These are phyloP conservation scores for Myrmecophaga tridactyla DNA, from an alignment of 2,113 vertebrate species.

Conservation along the genomic window DNA sequence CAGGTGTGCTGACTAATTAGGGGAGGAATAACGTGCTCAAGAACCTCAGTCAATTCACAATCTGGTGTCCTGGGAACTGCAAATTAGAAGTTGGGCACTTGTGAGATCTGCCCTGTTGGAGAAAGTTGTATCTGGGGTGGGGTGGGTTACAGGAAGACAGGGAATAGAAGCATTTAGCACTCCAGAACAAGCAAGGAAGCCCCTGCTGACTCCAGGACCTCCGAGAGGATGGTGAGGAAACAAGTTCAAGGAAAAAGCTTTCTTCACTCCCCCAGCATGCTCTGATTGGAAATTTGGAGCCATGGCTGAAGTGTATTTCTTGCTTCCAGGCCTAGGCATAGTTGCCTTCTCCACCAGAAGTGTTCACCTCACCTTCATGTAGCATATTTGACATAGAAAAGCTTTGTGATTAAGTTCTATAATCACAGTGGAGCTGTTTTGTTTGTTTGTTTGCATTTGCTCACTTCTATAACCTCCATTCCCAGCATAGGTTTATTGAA, in stretches of 20 bases:
- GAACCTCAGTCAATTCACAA: background rate
- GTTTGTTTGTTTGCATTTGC: background rate
- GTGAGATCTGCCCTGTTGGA: background rate
- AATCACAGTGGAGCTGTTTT: no score
- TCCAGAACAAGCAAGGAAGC: background rate
- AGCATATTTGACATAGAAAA: background rate
- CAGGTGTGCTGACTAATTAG: background rate
- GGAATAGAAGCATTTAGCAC: background rate
- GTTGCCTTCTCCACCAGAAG: background rate
- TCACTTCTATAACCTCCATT: background rate
- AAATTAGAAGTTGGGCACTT: background rate
- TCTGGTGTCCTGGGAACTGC: no score
- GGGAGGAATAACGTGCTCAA: background rate
- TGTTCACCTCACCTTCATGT: background rate
- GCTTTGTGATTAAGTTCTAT: background rate
- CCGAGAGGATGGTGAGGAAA: background rate
- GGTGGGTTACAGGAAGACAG: background rate
- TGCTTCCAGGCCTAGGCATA: background rate
- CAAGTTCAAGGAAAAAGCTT: no score
- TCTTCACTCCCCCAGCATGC: background rate
- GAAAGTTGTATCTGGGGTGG: background rate
- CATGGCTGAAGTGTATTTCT: background rate
- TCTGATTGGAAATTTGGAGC: background rate
- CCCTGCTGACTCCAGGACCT: background rate
- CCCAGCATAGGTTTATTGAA: background rate